A percentile compares a stretch with the other conserved stretches of the same genome.
These are phyloP conservation scores for Meganola albula DNA, from an alignment of 2,888 invertebrate species.

Conservation along the genomic window DNA sequence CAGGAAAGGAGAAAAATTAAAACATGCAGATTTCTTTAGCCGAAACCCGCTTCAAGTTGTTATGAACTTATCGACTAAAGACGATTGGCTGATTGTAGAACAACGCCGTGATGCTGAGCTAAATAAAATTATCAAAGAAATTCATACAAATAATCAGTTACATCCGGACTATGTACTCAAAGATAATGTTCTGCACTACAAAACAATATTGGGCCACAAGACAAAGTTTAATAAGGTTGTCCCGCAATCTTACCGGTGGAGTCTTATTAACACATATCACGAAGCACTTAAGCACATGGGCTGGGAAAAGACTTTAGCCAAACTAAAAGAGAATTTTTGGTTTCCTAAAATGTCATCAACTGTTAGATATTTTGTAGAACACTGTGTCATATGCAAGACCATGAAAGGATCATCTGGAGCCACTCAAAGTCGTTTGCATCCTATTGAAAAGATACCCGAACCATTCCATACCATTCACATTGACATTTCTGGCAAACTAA, in stretches of 20 bases:
- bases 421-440: no score
- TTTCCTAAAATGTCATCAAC: constrained; percentile 16
- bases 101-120: constrained; percentile 16
- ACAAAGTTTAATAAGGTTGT: constrained; percentile 6
- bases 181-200: constrained; percentile 9
- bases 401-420: constrained; percentile 10
- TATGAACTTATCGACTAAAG: constrained; percentile 3
- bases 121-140: constrained; percentile 10
- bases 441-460: no score
- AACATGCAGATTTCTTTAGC: neutral
- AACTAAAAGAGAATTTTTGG: constrained; percentile 16
- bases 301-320: constrained; percentile 18
- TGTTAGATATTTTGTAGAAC: constrained; percentile 11
- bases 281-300: constrained; percentile 15
- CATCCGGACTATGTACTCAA: constrained; percentile 3
- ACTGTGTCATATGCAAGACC: constrained; percentile 9
- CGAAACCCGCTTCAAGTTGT: neutral
- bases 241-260: constrained; percentile 16
- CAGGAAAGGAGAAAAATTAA: neutral
- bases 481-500: no score
- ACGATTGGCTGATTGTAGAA: constrained; percentile 17
- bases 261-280: constrained; percentile 16
- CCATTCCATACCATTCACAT: no score
- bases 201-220: no score
- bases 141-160: constrained; percentile 1